phyloP scores from a whole-genome alignment of 2,888 invertebrate species.

The Caenorhabditis wallacei region DNA sequence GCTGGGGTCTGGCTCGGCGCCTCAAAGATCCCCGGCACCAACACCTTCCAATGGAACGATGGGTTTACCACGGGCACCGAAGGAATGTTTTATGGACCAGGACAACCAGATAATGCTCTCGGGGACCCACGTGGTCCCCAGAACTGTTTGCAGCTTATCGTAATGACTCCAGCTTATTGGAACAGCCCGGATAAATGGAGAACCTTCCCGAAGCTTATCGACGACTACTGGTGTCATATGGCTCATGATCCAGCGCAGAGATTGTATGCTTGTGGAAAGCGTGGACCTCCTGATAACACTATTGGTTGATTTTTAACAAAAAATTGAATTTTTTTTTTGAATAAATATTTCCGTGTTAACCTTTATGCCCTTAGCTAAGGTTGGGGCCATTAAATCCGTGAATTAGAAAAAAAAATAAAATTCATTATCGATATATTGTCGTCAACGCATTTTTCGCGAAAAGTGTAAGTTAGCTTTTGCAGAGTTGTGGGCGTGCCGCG shows the following conservation, averaged over 20 bases:
- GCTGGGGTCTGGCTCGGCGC: slow-evolving; percentile 24
- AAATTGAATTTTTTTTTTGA: not conserved
- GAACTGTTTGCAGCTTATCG: slow-evolving; percentile 20
- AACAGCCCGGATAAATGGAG: not conserved
- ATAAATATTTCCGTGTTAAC: too few species aligned
- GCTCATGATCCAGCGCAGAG: not conserved
- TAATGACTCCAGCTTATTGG: slow-evolving; percentile 17
- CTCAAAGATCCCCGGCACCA: not conserved
- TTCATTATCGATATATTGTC: not conserved
- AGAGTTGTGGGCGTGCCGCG: too few species aligned
- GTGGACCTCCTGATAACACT: not conserved
- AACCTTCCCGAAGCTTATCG: not conserved
- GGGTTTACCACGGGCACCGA: slow-evolving; percentile 30
- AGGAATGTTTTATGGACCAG: slow-evolving; percentile 13
- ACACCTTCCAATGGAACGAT: slow-evolving; percentile 32
- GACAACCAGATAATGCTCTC: slow-evolving; percentile 24
- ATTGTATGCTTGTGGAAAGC: slow-evolving; percentile 34
- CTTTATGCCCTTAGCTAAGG: too few species aligned
- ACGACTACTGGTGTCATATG: slow-evolving; percentile 14
- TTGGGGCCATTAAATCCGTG: too few species aligned
- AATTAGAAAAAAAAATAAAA: too few species aligned
- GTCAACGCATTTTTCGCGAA: slow-evolving; percentile 41
- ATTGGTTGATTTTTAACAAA: not conserved
- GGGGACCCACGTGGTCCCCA: slow-evolving; percentile 13
- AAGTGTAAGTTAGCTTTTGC: slow-evolving; percentile 20